Evolutionary conservation across 2,888 invertebrate species (phyloP).

Genomic region (Coremacera marginata): DNA sequence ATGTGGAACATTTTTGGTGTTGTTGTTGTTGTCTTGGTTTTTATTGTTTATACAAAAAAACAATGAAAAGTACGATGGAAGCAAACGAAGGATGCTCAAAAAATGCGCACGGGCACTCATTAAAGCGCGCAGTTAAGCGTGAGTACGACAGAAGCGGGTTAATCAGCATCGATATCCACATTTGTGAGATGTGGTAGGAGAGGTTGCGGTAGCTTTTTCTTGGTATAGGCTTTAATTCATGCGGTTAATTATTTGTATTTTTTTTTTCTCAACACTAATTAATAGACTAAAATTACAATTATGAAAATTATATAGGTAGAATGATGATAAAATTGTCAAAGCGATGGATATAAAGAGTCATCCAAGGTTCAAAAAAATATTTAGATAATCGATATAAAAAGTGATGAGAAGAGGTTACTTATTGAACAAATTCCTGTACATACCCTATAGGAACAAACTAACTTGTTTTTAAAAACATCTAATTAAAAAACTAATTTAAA

Average conservation of each 20-base stretch:
- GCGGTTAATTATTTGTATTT: too few relatives aligned
- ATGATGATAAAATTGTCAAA: neutral
- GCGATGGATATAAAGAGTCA: too few relatives aligned
- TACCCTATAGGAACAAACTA: too few relatives aligned
- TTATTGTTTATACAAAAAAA: constrained; percentile 6
- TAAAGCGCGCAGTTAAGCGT: constrained; percentile 19
- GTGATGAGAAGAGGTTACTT: too few relatives aligned
- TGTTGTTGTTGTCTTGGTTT: neutral
- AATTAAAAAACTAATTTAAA: too few relatives aligned
- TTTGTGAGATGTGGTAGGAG: neutral
- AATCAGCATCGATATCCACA: constrained; percentile 19
- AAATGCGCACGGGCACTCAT: neutral
- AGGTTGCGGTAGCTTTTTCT: neutral
- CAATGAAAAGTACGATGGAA: neutral
- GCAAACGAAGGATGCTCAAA: neutral
- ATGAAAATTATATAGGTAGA: neutral
- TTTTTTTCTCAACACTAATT: too few relatives aligned
- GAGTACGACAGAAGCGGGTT: constrained; percentile 8
- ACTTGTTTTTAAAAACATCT: too few relatives aligned
- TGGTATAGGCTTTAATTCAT: too few relatives aligned
- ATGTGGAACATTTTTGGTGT: neutral
- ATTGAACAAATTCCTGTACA: too few relatives aligned
- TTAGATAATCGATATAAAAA: too few relatives aligned
- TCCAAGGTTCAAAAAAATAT: too few relatives aligned
- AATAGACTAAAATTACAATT: too few relatives aligned